Evolutionary conservation across 1,140 invertebrate genomes (phyloP), one percentile per base, ranked within the genome.

Genomic region (Rhopalosiphum padi): DNA sequence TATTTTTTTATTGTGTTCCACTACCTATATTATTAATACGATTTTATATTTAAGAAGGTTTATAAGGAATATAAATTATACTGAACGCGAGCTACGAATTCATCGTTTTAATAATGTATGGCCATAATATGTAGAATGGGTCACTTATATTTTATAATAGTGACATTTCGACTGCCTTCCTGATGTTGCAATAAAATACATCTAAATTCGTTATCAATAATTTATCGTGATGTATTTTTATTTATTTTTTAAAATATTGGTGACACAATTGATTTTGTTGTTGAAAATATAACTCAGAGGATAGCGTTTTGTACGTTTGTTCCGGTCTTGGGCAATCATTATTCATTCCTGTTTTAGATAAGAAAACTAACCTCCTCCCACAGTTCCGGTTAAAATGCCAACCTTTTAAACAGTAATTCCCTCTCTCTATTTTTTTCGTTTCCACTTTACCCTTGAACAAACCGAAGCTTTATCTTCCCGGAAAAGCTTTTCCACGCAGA

Each of bases 381-480:
- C 11, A 85, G 77, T 93, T 93, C 91, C 91, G 91, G 91, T 93
- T 93, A 93, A 85, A 93, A 93, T 93, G 46, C 91, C 91, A 37
- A 85, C 77, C 82, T 83, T 91, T 83, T 91, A 83, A 91, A 83
- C 46, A 46, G 68, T 48, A 48, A 83, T 91, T 83, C 68, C 43
- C 41, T 51, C 35, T 4, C 30, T 82, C 53, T 68, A 46, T 77
- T 68, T 48, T 37, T 37, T 35, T 35, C 18, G 43, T 82, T n/a
- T 82, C 41, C 21, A 85, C 48, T 85, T 85, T 93, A 37, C 77
- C 48, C 91, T 30, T 8, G 25, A 41, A 23, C 82, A 85, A 85
- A 85, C 91, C 55, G n/a, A 91, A 91, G 48, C 25, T 82, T 91
- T 91, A 91, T 91, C 90, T 82, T n/a, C 22, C 30, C 90, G 87